Evolutionary conservation across 2,113 vertebrate species (phyloP).

Genomic region (Platichthys flesus): DNA sequence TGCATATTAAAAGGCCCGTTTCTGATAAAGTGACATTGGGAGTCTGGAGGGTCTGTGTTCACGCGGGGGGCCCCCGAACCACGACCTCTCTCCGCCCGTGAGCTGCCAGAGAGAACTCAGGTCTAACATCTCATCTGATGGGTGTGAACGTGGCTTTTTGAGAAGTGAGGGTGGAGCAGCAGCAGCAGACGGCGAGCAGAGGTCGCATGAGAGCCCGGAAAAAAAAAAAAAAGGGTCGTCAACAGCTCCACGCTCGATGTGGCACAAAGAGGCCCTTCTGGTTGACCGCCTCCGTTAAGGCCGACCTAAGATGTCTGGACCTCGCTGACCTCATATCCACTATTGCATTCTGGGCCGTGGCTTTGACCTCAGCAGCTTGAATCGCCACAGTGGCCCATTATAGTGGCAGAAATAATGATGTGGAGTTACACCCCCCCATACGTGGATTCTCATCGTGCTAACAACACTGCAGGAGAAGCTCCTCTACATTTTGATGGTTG

Average conservation of each 20-base stretch:
- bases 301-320: conserved; percentile 66
- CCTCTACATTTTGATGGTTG: conserved; percentile 10
- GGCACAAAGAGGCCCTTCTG: conserved; percentile 67
- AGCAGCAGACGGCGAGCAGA: neutral
- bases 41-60: conserved; percentile 54
- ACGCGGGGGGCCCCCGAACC: conserved; percentile 9
- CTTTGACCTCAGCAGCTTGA: conserved; percentile 65
- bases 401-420: conserved; percentile 62
- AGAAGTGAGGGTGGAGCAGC: neutral
- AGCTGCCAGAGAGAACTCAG: conserved; percentile 5
- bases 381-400: conserved; percentile 53
- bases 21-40: conserved; percentile 44
- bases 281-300: conserved; percentile 64
- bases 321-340: conserved; percentile 59
- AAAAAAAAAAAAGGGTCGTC: conserved; percentile 11
- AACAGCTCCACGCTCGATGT: conserved; percentile 41
- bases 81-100: conserved; percentile 40
- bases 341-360: conserved; percentile 62
- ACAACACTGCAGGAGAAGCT: conserved; percentile 30
- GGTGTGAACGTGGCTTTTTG: neutral
- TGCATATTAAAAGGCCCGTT: conserved; percentile 46
- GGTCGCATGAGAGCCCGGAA: conserved; percentile 14
- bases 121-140: conserved; percentile 37
- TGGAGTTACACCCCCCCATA: conserved; percentile 13
- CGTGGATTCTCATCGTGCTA: conserved; percentile 10